Percentiles rank a stretch among this genome's conserved stretches.
phyloP scores from a whole-genome alignment of 2,113 vertebrate species.

The Macrotus californicus region DNA sequence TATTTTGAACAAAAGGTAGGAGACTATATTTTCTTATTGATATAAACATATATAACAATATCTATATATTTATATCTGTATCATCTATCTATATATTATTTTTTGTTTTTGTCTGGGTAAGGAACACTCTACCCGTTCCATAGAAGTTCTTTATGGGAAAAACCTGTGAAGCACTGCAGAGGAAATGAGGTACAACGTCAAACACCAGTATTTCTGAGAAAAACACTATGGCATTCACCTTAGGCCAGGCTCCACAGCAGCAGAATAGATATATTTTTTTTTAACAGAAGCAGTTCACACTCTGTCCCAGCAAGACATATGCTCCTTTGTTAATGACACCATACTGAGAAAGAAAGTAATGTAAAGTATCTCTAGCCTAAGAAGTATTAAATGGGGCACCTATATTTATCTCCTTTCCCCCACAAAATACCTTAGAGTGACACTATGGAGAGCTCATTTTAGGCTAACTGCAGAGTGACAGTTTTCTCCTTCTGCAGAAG shows the following conservation, averaged over 20 bases:
- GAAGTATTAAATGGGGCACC: constrained; percentile 55
- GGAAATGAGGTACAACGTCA: background rate
- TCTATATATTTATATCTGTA: too few relatives aligned
- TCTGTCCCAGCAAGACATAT: background rate
- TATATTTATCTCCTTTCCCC: constrained; percentile 54
- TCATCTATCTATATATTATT: background rate
- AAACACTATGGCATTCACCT: background rate
- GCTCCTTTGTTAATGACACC: background rate
- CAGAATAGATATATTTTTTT: background rate
- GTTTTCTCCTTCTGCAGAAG: constrained; percentile 63
- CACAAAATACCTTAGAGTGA: constrained; percentile 56
- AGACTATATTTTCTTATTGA: background rate
- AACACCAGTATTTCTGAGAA: background rate
- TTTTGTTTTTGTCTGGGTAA: background rate
- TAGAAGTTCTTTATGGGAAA: background rate
- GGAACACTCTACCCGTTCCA: background rate
- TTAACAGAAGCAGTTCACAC: background rate
- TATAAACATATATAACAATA: too few relatives aligned
- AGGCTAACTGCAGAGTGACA: constrained; percentile 62
- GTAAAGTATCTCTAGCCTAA: constrained; percentile 15
- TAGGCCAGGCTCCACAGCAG: background rate
- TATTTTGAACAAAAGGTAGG: background rate
- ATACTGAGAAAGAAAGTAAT: background rate
- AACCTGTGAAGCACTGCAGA: background rate
- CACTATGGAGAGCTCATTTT: constrained; percentile 56